These are phyloP conservation scores for Notodonta dromedarius DNA, from an alignment of 2,888 invertebrate genomes.

Conservation along the genomic window DNA sequence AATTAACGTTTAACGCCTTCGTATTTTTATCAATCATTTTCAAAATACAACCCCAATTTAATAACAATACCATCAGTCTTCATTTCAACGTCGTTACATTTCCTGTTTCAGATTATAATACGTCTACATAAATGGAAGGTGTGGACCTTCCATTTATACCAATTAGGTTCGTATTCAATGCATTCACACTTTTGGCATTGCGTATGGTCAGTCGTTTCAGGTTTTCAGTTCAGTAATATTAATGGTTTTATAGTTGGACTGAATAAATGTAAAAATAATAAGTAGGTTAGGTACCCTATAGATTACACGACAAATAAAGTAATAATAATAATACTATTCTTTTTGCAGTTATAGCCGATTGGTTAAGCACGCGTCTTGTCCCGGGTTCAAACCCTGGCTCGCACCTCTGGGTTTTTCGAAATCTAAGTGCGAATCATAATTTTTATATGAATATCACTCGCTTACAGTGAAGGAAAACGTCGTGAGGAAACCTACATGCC, in stretches of 20 bases:
- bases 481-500: too few species aligned
- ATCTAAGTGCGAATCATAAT: too few species aligned
- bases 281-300: too few species aligned
- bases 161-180: slow-evolving; percentile 29
- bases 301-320: too few species aligned
- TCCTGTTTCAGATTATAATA: slow-evolving; percentile 2
- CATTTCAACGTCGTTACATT: slow-evolving; percentile 14
- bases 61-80: slow-evolving; percentile 20
- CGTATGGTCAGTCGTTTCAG: neutral
- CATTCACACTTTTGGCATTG: slow-evolving; percentile 15
- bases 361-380: too few species aligned
- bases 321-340: too few species aligned
- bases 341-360: too few species aligned
- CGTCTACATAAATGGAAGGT: too few species aligned
- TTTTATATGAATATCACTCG: too few species aligned
- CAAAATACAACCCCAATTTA: neutral
- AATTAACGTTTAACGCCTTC: neutral
- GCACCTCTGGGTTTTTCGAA: too few species aligned
- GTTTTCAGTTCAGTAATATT: neutral
- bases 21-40: neutral
- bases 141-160: slow-evolving; percentile 37
- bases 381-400: too few species aligned
- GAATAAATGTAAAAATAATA: neutral
- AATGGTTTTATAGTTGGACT: neutral
- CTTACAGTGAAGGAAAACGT: too few species aligned